These are phyloP conservation scores for Xiphophorus hellerii DNA, from an alignment of 2,113 vertebrate genomes.

Conservation along the genomic window DNA sequence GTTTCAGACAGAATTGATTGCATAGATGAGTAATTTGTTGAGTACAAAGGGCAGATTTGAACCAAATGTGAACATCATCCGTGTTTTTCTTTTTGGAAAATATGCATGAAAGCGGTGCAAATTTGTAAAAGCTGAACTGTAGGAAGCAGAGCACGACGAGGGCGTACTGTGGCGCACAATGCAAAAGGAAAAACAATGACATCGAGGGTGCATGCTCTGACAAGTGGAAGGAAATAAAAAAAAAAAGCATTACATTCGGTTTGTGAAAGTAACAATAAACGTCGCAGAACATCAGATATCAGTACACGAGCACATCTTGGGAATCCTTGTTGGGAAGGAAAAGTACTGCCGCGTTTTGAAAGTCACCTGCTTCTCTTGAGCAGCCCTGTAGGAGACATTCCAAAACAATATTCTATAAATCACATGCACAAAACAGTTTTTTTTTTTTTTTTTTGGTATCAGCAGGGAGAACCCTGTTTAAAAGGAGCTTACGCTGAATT, in stretches of 20 bases:
- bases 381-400: slow-evolving; percentile 34
- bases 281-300: neutral
- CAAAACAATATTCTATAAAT: neutral
- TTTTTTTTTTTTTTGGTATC: too few relatives aligned
- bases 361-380: slow-evolving; percentile 22
- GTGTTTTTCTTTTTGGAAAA: too few relatives aligned
- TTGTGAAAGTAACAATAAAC: neutral
- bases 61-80: neutral
- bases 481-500: slow-evolving; percentile 48
- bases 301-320: slow-evolving; percentile 23
- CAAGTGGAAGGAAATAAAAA: neutral
- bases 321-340: slow-evolving; percentile 47
- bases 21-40: neutral
- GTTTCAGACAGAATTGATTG: neutral
- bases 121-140: neutral
- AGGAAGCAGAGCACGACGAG: neutral
- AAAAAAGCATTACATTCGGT: slow-evolving; percentile 24
- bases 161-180: neutral
- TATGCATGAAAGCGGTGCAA: neutral
- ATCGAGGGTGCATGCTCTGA: neutral
- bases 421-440: neutral
- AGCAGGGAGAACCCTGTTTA: neutral
- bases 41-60: neutral
- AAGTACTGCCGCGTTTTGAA: slow-evolving; percentile 36
- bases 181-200: neutral